A percentile compares a stretch with the other conserved stretches of the same genome.
These are phyloP conservation scores for Carettochelys insculpta DNA, from an alignment of 2,113 vertebrate genomes.

Conservation along the genomic window DNA sequence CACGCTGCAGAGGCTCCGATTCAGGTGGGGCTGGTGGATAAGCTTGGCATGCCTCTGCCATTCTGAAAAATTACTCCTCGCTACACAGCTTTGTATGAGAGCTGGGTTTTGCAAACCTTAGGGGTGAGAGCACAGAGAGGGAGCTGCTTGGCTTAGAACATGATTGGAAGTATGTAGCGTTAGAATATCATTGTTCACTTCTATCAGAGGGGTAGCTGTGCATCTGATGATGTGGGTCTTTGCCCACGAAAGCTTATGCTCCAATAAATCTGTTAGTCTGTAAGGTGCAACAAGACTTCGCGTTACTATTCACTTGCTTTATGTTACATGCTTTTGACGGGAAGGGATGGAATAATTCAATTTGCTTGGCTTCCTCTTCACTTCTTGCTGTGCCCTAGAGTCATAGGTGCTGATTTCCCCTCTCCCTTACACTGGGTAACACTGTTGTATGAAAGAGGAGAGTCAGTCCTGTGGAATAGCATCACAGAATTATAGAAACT, in stretches of 20 bases:
- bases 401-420: neutral
- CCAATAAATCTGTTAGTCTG: no score
- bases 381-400: neutral
- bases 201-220: no score
- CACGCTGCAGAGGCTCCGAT: neutral
- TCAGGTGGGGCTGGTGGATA: accelerated
- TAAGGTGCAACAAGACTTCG: no score
- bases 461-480: neutral
- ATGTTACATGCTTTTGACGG: neutral
- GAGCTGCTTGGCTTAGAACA: neutral
- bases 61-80: neutral
- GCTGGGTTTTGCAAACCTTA: neutral
- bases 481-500: neutral
- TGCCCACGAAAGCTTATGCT: no score
- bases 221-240: no score
- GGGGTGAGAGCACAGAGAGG: accelerated
- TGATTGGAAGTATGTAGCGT: neutral
- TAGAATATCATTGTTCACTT: neutral
- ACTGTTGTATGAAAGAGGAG: neutral
- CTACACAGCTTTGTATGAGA: accelerated
- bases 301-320: neutral
- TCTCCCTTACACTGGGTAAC: neutral
- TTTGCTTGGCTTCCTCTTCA: neutral
- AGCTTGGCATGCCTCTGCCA: accelerated
- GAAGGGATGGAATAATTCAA: neutral